Base-by-base conservation (phyloP, 2,888 invertebrate genomes). In the Rhyacophila evoluta region DNA sequence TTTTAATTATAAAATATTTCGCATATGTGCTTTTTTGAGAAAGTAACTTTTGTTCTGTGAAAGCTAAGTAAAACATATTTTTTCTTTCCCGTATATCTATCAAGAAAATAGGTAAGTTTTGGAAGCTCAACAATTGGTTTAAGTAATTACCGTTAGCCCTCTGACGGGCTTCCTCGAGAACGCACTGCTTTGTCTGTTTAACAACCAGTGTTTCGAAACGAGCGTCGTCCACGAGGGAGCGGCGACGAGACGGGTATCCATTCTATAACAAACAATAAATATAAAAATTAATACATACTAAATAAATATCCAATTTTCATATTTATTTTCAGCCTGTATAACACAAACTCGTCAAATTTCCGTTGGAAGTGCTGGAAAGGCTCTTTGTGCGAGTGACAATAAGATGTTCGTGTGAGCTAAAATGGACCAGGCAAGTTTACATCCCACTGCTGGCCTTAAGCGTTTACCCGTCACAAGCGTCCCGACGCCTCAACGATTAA, bases 151-250 rank as follows among this genome's bases (percentile, higher is more conserved):
- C 96, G 91, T 96, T 95, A 84, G 95, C 94, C 85, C 95, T 93
- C 87, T 93, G 94, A 85, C 96, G 94, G 83, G 96, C 97, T 88
- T 97, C 97, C 86, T 97, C 96, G 85, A 97, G 91, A 83, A 97
- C 97, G 85, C 94, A 95, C 91, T 97, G 95, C 88, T 97, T 97
- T 86, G 95, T 96, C 91, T 97, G 97, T 89, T 97, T 97, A 86
- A 98, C 98, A 84, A 98, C 96, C 86, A 97, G 91, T 82, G 96
- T 97, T 88, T 99, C 99, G 88, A 99, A 98, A 85, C 97, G 95
- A 84, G 99, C 98, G 89, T 99, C 98, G 85, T 98, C 98, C 75
- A 99, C 98, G 83, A 99, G 93, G 83, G 98, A 98, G 85, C 98
- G 95, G 84, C 97, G 94, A 85, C 98, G 94, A 82, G 98, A 96